Evolutionary conservation across 2,797 vertebrate genomes (phyloP).

Genomic region (Dermochelys coriacea): DNA sequence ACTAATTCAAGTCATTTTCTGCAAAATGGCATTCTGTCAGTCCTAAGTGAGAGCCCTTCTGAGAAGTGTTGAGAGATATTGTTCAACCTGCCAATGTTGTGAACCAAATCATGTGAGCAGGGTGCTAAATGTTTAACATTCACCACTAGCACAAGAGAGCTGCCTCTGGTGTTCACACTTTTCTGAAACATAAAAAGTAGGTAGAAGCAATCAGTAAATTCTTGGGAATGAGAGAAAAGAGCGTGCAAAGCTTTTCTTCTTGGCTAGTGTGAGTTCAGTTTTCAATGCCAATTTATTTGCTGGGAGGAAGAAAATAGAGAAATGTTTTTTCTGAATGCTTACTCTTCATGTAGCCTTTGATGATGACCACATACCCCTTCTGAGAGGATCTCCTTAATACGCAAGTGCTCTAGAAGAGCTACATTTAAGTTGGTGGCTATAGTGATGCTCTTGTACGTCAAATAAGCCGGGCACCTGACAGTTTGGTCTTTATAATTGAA

Average conservation of each 20-base stretch:
- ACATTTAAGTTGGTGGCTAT: not conserved
- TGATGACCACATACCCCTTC: accelerated
- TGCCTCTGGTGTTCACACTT: not conserved
- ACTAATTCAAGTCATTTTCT: not conserved
- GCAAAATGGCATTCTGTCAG: not conserved
- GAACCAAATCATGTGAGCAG: not conserved
- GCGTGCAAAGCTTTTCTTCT: not conserved
- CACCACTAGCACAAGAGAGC: not conserved
- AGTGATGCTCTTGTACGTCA: not conserved
- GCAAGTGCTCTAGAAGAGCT: not conserved
- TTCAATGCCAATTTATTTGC: not conserved
- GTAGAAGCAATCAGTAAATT: not conserved
- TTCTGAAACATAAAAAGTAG: not conserved
- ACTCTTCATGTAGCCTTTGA: not conserved
- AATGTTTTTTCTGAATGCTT: not conserved
- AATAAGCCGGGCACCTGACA: not conserved
- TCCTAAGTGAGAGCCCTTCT: not conserved
- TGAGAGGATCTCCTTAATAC: not conserved
- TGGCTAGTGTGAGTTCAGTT: not conserved
- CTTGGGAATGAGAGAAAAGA: not conserved
- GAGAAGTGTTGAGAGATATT: not conserved
- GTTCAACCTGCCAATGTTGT: not conserved
- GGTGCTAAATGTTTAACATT: not conserved
- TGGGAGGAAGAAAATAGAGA: not conserved
- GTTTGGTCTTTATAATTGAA: not conserved